Evolutionary conservation across 1,140 invertebrate genomes (phyloP).

Genomic region (Papilio machaon): DNA sequence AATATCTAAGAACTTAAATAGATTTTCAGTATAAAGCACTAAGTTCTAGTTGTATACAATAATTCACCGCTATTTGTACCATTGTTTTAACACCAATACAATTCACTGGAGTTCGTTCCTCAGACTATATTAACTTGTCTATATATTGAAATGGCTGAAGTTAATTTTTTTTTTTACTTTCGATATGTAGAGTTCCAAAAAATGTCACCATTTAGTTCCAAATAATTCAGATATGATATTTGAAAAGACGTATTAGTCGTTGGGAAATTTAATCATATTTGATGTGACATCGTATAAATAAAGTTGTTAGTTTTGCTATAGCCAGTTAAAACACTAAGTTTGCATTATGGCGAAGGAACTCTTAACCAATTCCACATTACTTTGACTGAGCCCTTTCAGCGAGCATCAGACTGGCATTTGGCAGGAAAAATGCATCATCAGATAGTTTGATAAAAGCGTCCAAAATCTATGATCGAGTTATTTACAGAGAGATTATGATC

Average conservation of each 20-base stretch:
- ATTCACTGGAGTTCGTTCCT: slow-evolving; percentile 8
- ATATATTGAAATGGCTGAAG: background rate
- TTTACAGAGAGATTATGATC: slow-evolving; percentile 44
- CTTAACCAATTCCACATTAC: background rate
- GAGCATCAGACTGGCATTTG: background rate
- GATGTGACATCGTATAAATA: background rate
- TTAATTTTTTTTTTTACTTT: slow-evolving; percentile 37
- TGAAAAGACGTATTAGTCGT: background rate
- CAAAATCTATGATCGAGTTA: slow-evolving; percentile 38
- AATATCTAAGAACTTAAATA: slow-evolving; percentile 29
- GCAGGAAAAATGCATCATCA: background rate
- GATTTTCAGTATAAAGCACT: slow-evolving; percentile 45
- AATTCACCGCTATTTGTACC: slow-evolving; percentile 72
- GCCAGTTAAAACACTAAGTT: slow-evolving; percentile 12
- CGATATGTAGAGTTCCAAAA: slow-evolving; percentile 58
- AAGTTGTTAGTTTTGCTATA: background rate
- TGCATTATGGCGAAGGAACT: slow-evolving; percentile 17
- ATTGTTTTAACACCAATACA: slow-evolving; percentile 48
- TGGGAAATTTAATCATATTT: background rate
- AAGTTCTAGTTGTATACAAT: slow-evolving; percentile 56
- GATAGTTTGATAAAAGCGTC: slow-evolving; percentile 26
- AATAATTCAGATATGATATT: background rate
- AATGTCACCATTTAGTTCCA: slow-evolving; percentile 23
- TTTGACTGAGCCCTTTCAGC: background rate
- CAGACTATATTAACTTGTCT: background rate